These are phyloP conservation scores for Aurelia aurita DNA, from an alignment of 30 jellyfish, hydroid and myxozoan genomes.

Conservation along the genomic window DNA sequence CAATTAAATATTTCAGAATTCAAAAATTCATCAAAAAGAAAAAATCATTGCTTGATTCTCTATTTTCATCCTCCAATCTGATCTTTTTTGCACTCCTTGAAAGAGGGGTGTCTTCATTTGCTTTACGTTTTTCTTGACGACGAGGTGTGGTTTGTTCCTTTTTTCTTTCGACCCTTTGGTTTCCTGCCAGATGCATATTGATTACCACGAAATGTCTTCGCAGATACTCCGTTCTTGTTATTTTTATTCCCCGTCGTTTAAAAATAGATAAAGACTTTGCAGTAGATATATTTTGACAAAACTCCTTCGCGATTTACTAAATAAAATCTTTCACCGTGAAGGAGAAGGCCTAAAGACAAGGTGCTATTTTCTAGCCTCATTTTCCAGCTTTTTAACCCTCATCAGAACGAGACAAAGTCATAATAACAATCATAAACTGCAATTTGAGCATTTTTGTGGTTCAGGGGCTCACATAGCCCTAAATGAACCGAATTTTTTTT, in stretches of 20 bases:
- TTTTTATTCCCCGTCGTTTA: not conserved
- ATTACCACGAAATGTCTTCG: constrained; percentile 23
- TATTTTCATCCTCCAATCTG: not conserved
- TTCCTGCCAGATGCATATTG: constrained; percentile 20
- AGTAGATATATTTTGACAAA: too few species aligned
- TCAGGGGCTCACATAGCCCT: not conserved
- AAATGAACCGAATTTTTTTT: not conserved
- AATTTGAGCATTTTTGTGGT: not conserved
- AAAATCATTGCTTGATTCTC: not conserved
- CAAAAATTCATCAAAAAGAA: constrained; percentile 12
- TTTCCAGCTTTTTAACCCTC: not conserved
- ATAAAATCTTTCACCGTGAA: not conserved
- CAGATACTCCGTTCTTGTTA: not conserved
- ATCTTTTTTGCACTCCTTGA: constrained; percentile 19
- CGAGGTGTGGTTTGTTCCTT: constrained; percentile 12
- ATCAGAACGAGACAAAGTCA: constrained; percentile 25
- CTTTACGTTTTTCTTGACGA: not conserved
- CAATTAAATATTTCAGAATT: not conserved
- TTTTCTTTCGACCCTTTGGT: constrained; percentile 1
- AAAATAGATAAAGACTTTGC: not conserved
- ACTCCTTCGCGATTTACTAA: not conserved
- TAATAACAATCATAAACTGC: not conserved
- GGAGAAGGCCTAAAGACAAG: constrained; percentile 40
- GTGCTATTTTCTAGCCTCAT: not conserved
- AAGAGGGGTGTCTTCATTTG: constrained; percentile 5